Evolutionary conservation across 2,888 invertebrate species (phyloP).

Genomic region (Brachypterus glaber): DNA sequence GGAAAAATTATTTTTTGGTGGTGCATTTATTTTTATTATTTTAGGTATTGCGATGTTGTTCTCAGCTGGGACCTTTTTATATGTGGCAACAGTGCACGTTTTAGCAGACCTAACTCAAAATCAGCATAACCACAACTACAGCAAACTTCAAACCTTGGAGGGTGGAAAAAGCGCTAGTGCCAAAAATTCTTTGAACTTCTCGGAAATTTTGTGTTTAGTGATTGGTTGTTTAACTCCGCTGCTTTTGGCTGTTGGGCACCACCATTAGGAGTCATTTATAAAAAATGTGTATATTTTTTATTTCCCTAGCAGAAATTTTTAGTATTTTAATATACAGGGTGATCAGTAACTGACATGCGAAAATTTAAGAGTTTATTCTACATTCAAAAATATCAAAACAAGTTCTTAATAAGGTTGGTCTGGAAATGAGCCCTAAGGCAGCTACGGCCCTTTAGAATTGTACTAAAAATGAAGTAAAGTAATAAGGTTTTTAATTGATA

Average conservation of each 20-base stretch:
- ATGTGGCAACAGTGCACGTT: slow-evolving; percentile 98
- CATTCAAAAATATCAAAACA: too few relatives aligned
- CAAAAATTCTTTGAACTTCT: slow-evolving; percentile 50
- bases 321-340: too few relatives aligned
- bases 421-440: too few relatives aligned
- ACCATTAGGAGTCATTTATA: slow-evolving; percentile 57
- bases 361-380: too few relatives aligned
- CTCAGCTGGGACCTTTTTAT: slow-evolving; percentile 97
- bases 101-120: slow-evolving; percentile 81
- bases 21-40: slow-evolving; percentile 17
- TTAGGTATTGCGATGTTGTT: slow-evolving; percentile 90
- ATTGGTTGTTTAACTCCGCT: slow-evolving; percentile 82
- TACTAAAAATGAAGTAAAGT: too few relatives aligned
- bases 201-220: slow-evolving; percentile 75
- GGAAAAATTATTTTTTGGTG: neutral
- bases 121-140: slow-evolving; percentile 40
- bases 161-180: slow-evolving; percentile 21
- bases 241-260: slow-evolving; percentile 84
- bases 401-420: too few relatives aligned
- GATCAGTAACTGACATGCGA: too few relatives aligned
- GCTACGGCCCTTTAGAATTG: too few relatives aligned
- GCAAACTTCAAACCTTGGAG: slow-evolving; percentile 36
- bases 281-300: too few relatives aligned
- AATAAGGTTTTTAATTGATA: too few relatives aligned
- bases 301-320: too few relatives aligned